Evolutionary conservation across 2,888 invertebrate species (phyloP).

Genomic region (Nezara viridula): DNA sequence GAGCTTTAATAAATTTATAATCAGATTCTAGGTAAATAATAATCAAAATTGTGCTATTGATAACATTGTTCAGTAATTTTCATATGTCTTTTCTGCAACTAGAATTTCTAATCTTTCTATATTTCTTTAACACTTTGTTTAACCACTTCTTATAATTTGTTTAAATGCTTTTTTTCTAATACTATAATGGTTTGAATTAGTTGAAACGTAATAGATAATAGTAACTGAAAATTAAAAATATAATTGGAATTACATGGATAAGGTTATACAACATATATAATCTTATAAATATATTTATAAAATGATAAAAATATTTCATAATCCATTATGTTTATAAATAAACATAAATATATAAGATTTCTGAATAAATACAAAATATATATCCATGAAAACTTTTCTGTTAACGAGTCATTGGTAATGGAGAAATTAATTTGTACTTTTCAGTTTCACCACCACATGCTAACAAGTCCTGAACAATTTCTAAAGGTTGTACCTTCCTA

Average conservation of each 20-base stretch:
- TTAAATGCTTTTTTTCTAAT: background rate
- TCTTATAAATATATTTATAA: slow-evolving; percentile 39
- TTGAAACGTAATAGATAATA: background rate
- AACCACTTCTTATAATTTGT: no score
- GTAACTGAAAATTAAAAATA: background rate
- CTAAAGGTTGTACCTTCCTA: slow-evolving; percentile 70
- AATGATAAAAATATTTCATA: slow-evolving; percentile 32
- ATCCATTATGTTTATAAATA: slow-evolving; percentile 16
- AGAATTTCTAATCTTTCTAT: no score
- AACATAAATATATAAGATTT: slow-evolving; percentile 36
- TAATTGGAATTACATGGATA: slow-evolving; percentile 13
- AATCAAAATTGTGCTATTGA: no score
- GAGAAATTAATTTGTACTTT: slow-evolving; percentile 71
- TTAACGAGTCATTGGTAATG: slow-evolving; percentile 63
- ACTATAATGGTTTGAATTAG: background rate
- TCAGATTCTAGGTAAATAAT: no score
- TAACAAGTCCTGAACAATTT: slow-evolving; percentile 71
- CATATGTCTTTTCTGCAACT: background rate
- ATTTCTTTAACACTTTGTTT: background rate
- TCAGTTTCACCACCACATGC: slow-evolving; percentile 71
- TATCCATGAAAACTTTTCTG: background rate
- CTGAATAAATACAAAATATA: slow-evolving; percentile 28
- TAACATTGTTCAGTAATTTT: no score
- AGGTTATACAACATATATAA: slow-evolving; percentile 12
- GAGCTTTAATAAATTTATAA: no score